These are phyloP conservation scores for Psephotus haematonotus DNA, from an alignment of 2,113 vertebrate genomes.

Conservation along the genomic window DNA sequence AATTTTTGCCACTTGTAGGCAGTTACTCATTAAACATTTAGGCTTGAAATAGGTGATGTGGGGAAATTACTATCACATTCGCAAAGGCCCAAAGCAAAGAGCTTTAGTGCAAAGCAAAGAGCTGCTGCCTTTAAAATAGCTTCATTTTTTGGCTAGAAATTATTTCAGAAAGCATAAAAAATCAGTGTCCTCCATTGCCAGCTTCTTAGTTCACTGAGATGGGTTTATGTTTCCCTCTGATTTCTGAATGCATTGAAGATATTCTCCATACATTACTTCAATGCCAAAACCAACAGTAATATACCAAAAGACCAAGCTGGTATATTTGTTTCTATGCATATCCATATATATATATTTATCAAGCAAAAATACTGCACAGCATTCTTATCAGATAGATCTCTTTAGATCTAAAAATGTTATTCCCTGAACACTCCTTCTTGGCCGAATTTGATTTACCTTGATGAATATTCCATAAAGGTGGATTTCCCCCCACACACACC, in stretches of 20 bases:
- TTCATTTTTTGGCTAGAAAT: background rate
- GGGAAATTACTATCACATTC: background rate
- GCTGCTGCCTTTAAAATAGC: background rate
- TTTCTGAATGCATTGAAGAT: background rate
- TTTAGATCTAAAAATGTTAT: background rate
- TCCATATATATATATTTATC: background rate
- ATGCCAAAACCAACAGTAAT: background rate
- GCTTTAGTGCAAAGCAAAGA: background rate
- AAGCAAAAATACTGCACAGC: background rate
- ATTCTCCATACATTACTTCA: background rate
- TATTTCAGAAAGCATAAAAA: background rate
- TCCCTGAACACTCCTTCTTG: background rate
- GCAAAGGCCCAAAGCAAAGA: background rate
- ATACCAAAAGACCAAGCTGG: background rate
- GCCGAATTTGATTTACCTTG: background rate
- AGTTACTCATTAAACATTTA: constrained; percentile 23
- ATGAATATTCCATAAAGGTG: background rate
- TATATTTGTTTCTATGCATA: background rate
- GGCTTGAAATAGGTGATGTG: background rate
- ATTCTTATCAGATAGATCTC: background rate
- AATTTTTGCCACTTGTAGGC: background rate
- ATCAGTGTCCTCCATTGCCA: background rate
- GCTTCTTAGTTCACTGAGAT: background rate
- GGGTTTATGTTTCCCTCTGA: background rate
- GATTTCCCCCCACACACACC: background rate